phyloP scores from a whole-genome alignment of 2,113 vertebrate species.

The human region DNA sequence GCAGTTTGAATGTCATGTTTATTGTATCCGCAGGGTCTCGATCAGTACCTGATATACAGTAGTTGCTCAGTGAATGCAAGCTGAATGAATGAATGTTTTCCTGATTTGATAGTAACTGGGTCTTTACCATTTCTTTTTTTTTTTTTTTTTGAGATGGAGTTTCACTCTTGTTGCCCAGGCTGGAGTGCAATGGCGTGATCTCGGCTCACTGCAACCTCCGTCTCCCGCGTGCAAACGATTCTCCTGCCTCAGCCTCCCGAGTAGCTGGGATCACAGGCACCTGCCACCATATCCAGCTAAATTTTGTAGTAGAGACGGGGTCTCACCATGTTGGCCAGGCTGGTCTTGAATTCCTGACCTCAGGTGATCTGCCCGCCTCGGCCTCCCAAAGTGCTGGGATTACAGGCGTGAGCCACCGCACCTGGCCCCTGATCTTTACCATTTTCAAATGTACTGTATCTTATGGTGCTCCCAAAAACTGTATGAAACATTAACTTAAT shows the following conservation, averaged over 20 bases:
- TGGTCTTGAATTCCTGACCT: too few relatives aligned
- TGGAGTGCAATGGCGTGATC: too few relatives aligned
- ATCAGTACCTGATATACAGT: too few relatives aligned
- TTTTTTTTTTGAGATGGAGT: not conserved
- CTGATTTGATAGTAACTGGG: not conserved
- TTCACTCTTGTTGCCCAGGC: too few relatives aligned
- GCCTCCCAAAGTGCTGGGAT: too few relatives aligned
- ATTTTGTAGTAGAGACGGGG: too few relatives aligned
- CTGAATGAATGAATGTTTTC: conserved; percentile 13
- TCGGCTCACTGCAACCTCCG: too few relatives aligned
- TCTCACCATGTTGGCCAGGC: too few relatives aligned
- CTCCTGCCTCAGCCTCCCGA: not conserved
- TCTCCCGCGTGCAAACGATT: not conserved
- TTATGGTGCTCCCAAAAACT: not conserved
- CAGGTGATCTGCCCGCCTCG: too few relatives aligned
- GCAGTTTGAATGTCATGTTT: not conserved
- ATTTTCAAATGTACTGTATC: not conserved
- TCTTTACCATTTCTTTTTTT: not conserved
- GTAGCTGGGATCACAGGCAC: not conserved
- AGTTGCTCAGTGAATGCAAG: not conserved
- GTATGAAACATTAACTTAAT: not conserved
- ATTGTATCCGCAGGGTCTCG: too few relatives aligned
- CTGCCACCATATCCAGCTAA: too few relatives aligned
- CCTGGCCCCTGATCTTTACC: not conserved
- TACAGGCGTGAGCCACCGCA: too few relatives aligned